Conservation (phyloP, 2,113 vertebrate genomes). For the Cynocephalus volans region DNA sequence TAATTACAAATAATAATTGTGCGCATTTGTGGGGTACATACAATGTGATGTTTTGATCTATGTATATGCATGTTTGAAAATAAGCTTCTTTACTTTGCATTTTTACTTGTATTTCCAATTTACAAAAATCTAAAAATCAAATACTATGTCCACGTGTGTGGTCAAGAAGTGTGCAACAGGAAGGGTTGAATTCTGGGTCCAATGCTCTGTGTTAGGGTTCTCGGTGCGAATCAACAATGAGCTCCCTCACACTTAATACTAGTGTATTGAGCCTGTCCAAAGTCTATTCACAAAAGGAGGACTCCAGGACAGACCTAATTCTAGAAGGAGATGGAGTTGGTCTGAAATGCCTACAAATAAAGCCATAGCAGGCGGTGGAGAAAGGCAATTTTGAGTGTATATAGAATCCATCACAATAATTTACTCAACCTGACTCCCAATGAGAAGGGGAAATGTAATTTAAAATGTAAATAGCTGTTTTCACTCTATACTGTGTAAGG, state of each 20-base stretch:
- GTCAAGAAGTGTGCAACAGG: neutral
- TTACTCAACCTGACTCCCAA: neutral
- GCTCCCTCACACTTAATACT: neutral
- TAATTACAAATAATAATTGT: neutral
- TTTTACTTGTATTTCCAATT: neutral
- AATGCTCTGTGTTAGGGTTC: neutral
- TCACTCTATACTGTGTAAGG: neutral
- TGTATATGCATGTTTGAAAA: neutral
- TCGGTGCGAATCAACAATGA: neutral
- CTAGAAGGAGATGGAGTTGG: neutral
- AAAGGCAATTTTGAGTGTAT: neutral
- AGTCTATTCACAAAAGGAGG: neutral
- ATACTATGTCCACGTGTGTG: neutral
- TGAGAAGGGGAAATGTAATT: neutral
- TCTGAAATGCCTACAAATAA: neutral
- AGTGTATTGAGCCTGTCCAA: neutral
- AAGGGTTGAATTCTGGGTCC: neutral
- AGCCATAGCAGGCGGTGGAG: neutral
- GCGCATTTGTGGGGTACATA: rapidly evolving
- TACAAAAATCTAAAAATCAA: neutral
- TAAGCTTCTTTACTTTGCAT: neutral
- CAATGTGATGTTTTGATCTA: neutral
- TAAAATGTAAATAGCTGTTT: constrained; percentile 22
- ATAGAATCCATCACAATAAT: constrained; percentile 7
- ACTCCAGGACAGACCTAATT: constrained; percentile 10